A percentile compares a stretch with the other conserved stretches of the same genome.
These are phyloP conservation scores for Hiodon tergisus DNA, from an alignment of 2,113 vertebrate species.

Conservation along the genomic window DNA sequence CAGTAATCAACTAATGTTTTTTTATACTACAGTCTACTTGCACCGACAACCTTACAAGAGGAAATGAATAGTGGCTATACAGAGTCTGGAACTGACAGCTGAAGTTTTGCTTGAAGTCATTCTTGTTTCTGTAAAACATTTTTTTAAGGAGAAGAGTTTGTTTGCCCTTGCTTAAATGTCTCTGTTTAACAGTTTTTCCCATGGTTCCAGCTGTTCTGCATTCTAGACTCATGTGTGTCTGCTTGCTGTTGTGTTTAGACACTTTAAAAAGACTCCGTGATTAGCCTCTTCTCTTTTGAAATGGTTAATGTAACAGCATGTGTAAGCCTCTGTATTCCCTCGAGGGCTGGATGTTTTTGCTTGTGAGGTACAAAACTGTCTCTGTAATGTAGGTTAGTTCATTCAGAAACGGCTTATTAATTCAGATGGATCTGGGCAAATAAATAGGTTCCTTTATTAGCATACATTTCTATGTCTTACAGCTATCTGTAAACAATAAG, in stretches of 20 bases:
- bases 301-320: slow-evolving; percentile 61
- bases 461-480: slow-evolving; percentile 53
- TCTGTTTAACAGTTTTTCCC: slow-evolving; percentile 51
- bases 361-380: slow-evolving; percentile 46
- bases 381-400: slow-evolving; percentile 49
- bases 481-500: slow-evolving; percentile 52
- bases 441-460: slow-evolving; percentile 67
- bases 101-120: slow-evolving; percentile 65
- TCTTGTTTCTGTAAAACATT: slow-evolving; percentile 63
- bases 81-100: slow-evolving; percentile 56
- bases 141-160: slow-evolving; percentile 72
- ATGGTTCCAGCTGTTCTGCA: slow-evolving; percentile 54
- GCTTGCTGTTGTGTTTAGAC: slow-evolving; percentile 83
- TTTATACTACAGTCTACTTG: slow-evolving; percentile 58
- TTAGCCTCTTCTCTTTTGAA: slow-evolving; percentile 70
- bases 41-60: slow-evolving; percentile 66
- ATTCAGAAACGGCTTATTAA: slow-evolving; percentile 43
- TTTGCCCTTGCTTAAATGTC: slow-evolving; percentile 51
- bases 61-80: slow-evolving; percentile 60
- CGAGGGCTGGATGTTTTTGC: slow-evolving; percentile 59
- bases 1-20: slow-evolving; percentile 75
- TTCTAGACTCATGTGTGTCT: slow-evolving; percentile 66
- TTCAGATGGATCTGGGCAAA: slow-evolving; percentile 32
- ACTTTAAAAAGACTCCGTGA: slow-evolving; percentile 72
- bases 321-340: slow-evolving; percentile 58